These are phyloP conservation scores for Ophioninae sp. DNA, from an alignment of 2,888 invertebrate species.

Conservation along the genomic window DNA sequence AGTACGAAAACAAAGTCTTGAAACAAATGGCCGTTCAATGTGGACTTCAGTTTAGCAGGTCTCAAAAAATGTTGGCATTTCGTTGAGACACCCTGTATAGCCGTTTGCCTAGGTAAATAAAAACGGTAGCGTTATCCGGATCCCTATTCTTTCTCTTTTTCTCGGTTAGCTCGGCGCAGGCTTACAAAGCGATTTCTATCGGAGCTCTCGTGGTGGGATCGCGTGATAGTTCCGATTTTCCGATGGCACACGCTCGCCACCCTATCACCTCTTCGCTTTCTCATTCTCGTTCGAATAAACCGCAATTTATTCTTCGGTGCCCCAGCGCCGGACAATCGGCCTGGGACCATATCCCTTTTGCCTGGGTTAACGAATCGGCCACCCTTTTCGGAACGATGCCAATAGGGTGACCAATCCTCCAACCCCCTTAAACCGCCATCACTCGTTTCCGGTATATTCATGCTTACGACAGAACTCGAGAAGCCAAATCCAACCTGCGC, in stretches of 20 bases:
- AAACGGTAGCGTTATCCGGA: not conserved
- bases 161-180: conserved; percentile 27
- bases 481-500: conserved; percentile 13
- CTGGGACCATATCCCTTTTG: conserved; percentile 40
- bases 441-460: conserved; percentile 56
- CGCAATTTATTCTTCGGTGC: conserved; percentile 59
- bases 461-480: conserved; percentile 55
- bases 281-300: conserved; percentile 56
- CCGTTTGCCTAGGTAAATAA: conserved; percentile 18
- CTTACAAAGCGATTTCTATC: conserved; percentile 57
- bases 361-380: conserved; percentile 61
- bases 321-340: conserved; percentile 17
- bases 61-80: too few species aligned
- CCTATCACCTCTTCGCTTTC: conserved; percentile 17
- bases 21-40: too few species aligned
- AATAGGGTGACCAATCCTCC: conserved; percentile 37
- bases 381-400: conserved; percentile 61
- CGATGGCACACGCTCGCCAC: conserved; percentile 43
- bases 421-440: not conserved
- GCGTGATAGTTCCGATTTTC: conserved; percentile 62
- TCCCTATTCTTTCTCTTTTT: not conserved
- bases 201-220: conserved; percentile 52
- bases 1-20: too few species aligned
- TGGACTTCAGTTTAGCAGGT: too few species aligned
- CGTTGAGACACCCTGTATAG: not conserved